Conservation (phyloP, 2,888 invertebrate species). For the Nomada hirtipes region DNA sequence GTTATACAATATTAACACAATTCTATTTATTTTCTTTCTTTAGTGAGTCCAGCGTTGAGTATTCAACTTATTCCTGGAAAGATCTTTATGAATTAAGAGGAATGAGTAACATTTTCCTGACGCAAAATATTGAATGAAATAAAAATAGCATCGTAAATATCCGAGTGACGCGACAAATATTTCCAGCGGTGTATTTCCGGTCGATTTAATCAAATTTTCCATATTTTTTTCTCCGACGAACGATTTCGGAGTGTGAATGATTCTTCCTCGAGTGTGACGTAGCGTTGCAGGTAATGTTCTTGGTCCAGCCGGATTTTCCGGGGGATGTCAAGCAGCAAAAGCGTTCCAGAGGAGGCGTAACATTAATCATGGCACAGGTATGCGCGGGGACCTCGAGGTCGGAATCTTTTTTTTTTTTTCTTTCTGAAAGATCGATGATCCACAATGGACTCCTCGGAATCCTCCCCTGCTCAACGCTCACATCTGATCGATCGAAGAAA, state of each 20-base stretch:
- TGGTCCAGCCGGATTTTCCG: conserved; percentile 41
- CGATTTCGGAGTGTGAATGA: not conserved
- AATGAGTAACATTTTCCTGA: no score
- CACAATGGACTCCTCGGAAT: conserved; percentile 64
- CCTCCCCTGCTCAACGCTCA: conserved; percentile 41
- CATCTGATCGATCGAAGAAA: conserved; percentile 61
- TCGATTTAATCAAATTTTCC: no score
- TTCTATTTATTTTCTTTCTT: no score
- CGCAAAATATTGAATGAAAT: no score
- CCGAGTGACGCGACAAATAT: no score
- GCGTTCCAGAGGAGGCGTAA: conserved; percentile 60
- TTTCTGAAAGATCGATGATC: conserved; percentile 63
- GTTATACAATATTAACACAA: no score
- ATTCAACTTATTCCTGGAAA: no score
- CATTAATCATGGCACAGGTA: conserved; percentile 81
- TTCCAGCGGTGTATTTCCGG: no score
- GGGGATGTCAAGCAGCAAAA: conserved; percentile 32
- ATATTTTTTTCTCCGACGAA: no score
- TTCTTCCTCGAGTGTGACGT: not conserved
- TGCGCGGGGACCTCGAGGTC: conserved; percentile 54
- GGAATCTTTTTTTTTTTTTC: conserved; percentile 62
- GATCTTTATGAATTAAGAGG: no score
- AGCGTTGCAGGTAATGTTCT: conserved; percentile 3
- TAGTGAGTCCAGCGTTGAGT: no score
- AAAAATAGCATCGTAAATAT: no score